Evolutionary conservation across 2,888 invertebrate species (phyloP).

Genomic region (Apamea anceps): DNA sequence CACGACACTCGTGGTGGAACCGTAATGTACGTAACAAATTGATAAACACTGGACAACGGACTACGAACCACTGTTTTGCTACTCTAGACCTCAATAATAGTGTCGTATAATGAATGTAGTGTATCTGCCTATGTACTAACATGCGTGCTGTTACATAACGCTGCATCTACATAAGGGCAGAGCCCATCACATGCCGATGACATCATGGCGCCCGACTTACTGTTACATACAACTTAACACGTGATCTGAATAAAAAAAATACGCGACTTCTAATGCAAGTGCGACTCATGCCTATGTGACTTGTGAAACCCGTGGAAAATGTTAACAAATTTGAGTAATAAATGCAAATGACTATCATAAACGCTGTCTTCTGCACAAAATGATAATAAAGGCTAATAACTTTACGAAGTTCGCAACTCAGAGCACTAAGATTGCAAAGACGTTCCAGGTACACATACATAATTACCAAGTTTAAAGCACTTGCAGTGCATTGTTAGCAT

Average conservation of each 20-base stretch:
- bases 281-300: slow-evolving; percentile 48
- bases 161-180: slow-evolving; percentile 76
- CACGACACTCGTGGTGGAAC: slow-evolving; percentile 53
- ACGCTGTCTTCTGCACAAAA: slow-evolving; percentile 40
- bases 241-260: slow-evolving; percentile 82
- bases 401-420: slow-evolving; percentile 41
- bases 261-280: slow-evolving; percentile 64
- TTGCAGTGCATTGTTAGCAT: slow-evolving; percentile 61
- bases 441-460: slow-evolving; percentile 50
- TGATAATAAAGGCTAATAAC: slow-evolving; percentile 34
- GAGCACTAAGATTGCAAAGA: slow-evolving; percentile 39
- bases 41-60: slow-evolving; percentile 67
- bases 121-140: slow-evolving; percentile 30
- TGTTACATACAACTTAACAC: slow-evolving; percentile 83
- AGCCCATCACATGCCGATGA: slow-evolving; percentile 86
- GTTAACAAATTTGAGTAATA: slow-evolving; percentile 49
- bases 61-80: slow-evolving; percentile 45
- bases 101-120: slow-evolving; percentile 45
- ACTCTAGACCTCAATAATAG: slow-evolving; percentile 50
- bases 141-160: slow-evolving; percentile 74
- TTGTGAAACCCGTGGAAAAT: slow-evolving; percentile 61
- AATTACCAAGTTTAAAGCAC: slow-evolving; percentile 62
- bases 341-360: slow-evolving; percentile 55
- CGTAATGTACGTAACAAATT: slow-evolving; percentile 70
- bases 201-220: slow-evolving; percentile 85